These are phyloP conservation scores for Drosophila borealis DNA, from an alignment of 2,888 invertebrate species.

Conservation along the genomic window DNA sequence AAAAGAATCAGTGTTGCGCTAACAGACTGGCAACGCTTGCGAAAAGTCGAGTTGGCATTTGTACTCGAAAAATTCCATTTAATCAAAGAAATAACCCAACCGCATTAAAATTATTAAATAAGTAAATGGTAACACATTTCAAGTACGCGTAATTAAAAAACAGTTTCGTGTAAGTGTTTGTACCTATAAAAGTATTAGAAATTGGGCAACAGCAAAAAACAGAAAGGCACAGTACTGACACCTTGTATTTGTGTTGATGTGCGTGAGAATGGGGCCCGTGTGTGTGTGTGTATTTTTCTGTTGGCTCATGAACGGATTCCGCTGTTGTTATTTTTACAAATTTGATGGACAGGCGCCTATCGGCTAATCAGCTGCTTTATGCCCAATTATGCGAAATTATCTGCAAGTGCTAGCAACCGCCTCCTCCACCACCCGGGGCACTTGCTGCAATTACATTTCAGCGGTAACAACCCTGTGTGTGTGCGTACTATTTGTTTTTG, in stretches of 20 bases:
- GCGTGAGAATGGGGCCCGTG: constrained; percentile 19
- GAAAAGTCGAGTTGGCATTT: constrained; percentile 76
- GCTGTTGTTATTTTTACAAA: constrained; percentile 41
- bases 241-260: constrained; percentile 53
- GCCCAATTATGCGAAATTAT: constrained; percentile 51
- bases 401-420: constrained; percentile 32
- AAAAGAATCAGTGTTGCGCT: constrained; percentile 9
- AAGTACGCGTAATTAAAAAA: constrained; percentile 33
- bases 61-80: constrained; percentile 60
- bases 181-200: constrained; percentile 7
- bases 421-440: constrained; percentile 12
- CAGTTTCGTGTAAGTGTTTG: constrained; percentile 53
- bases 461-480: constrained; percentile 43
- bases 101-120: constrained; percentile 34
- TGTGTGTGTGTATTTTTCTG: constrained; percentile 11
- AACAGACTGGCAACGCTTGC: constrained; percentile 53
- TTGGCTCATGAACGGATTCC: constrained; percentile 12
- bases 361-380: constrained; percentile 50
- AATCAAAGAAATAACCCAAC: constrained; percentile 42
- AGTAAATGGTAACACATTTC: constrained; percentile 45
- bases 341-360: constrained; percentile 16
- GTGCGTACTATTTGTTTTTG: constrained; percentile 60
- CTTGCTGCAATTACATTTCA: constrained; percentile 26
- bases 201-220: constrained; percentile 24
- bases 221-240: constrained; percentile 52